A percentile compares a stretch with the other conserved stretches of the same genome.
Conservation (phyloP, 2,888 invertebrate genomes). For the Eurytoma adleriae region DNA sequence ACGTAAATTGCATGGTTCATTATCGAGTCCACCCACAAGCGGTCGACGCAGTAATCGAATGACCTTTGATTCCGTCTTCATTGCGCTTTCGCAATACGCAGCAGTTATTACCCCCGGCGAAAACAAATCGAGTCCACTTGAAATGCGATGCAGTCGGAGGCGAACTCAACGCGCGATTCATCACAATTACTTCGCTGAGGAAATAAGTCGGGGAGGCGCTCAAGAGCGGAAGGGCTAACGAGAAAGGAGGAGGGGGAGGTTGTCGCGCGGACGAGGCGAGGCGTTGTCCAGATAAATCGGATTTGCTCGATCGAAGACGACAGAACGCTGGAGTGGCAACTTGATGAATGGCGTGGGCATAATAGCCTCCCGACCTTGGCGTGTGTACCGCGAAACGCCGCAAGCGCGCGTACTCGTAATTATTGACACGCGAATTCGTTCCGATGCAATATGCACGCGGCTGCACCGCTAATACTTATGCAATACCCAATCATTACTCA, state of each 20-base stretch:
- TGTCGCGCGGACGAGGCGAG: no score
- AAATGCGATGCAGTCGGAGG: neutral
- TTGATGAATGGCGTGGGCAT: no score
- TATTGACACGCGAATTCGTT: constrained; percentile 1
- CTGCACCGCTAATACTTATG: neutral
- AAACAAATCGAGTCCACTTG: constrained; percentile 18
- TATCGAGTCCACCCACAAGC: neutral
- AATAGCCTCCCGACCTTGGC: neutral
- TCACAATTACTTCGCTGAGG: no score
- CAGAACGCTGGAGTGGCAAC: neutral
- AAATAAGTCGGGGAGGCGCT: no score
- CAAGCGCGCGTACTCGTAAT: neutral
- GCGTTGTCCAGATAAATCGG: constrained; percentile 4
- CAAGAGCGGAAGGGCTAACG: neutral
- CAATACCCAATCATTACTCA: no score
- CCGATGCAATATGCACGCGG: neutral
- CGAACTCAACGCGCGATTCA: no score
- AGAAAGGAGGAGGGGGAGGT: neutral
- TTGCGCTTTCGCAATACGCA: neutral
- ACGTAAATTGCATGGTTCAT: constrained; percentile 8
- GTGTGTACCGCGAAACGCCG: neutral
- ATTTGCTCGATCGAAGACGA: constrained; percentile 1
- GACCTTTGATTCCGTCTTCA: constrained; percentile 25
- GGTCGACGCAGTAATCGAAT: neutral
- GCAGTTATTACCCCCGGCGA: neutral